Conservation (phyloP, 2,113 vertebrate genomes). For the Myodes glareolus region DNA sequence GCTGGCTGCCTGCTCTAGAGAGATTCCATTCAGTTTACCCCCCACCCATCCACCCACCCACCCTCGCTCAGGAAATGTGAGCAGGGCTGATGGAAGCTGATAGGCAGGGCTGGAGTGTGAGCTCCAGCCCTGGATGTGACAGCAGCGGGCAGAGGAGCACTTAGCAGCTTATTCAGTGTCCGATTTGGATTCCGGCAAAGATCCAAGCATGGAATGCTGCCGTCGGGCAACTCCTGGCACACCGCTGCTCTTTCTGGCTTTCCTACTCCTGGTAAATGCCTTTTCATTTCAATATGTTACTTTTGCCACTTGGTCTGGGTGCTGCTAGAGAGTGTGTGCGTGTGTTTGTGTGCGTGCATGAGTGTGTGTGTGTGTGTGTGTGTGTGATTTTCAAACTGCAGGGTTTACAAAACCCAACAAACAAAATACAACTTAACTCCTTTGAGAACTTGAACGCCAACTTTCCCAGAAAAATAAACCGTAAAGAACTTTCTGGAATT, state of each 20-base stretch:
- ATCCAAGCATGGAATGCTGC: conserved; percentile 85
- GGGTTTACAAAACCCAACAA: neutral
- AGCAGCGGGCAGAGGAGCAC: conserved; percentile 83
- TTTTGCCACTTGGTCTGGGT: conserved; percentile 62
- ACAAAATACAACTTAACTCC: neutral
- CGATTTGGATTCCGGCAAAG: conserved; percentile 67
- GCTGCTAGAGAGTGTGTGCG: neutral
- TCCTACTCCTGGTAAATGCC: conserved; percentile 87
- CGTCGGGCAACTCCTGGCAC: conserved; percentile 83
- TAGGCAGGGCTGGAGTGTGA: conserved; percentile 82
- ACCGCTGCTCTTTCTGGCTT: conserved; percentile 83
- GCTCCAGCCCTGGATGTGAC: conserved; percentile 84
- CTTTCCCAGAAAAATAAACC: neutral
- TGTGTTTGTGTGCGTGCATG: neutral
- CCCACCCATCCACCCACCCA: conserved; percentile 80
- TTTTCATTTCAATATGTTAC: conserved; percentile 61
- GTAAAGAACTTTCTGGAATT: neutral
- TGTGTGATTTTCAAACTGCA: conserved; percentile 6
- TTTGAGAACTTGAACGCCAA: neutral
- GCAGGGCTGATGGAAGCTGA: conserved; percentile 88
- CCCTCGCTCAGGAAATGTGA: conserved; percentile 83
- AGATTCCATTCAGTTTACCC: conserved; percentile 84
- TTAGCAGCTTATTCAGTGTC: conserved; percentile 67
- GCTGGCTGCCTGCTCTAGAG: conserved; percentile 86
- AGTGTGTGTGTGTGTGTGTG: neutral